Percentiles rank a stretch among this genome's conserved stretches.
These are phyloP conservation scores for Cyrtonyx montezumae DNA, from an alignment of 2,113 vertebrate genomes.

Conservation along the genomic window DNA sequence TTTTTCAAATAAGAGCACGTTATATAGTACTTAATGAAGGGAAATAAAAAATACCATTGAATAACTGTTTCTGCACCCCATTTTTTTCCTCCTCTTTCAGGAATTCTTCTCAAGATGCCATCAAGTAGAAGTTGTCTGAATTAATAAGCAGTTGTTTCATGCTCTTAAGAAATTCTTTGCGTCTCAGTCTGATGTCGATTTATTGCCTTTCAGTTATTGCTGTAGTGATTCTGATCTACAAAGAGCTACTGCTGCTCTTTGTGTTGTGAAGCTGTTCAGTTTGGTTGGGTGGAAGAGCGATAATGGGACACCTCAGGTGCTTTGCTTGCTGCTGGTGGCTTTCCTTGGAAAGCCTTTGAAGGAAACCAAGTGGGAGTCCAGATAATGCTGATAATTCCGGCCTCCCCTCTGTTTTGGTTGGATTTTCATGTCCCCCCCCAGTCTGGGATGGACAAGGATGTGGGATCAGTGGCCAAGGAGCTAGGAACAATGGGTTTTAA, in stretches of 20 bases:
- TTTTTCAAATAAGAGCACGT: slow-evolving; percentile 41
- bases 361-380: background rate
- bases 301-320: background rate
- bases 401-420: background rate
- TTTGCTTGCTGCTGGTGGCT: background rate
- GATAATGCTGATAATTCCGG: background rate
- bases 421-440: background rate
- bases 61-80: slow-evolving; percentile 20
- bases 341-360: background rate
- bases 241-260: background rate
- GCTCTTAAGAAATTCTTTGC: slow-evolving; percentile 8
- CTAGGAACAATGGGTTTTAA: rapidly evolving
- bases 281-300: background rate
- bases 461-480: background rate
- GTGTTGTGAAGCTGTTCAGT: background rate
- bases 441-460: rapidly evolving
- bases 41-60: slow-evolving; percentile 29
- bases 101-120: slow-evolving; percentile 49
- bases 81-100: slow-evolving; percentile 13
- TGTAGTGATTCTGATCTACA: background rate
- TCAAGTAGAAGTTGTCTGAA: slow-evolving; percentile 27
- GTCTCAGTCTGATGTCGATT: slow-evolving; percentile 19
- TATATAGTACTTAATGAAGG: slow-evolving; percentile 34
- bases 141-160: slow-evolving; percentile 35
- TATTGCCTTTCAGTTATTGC: slow-evolving; percentile 34